Conservation (phyloP, 2,113 vertebrate genomes). For the Sander lucioperca region DNA sequence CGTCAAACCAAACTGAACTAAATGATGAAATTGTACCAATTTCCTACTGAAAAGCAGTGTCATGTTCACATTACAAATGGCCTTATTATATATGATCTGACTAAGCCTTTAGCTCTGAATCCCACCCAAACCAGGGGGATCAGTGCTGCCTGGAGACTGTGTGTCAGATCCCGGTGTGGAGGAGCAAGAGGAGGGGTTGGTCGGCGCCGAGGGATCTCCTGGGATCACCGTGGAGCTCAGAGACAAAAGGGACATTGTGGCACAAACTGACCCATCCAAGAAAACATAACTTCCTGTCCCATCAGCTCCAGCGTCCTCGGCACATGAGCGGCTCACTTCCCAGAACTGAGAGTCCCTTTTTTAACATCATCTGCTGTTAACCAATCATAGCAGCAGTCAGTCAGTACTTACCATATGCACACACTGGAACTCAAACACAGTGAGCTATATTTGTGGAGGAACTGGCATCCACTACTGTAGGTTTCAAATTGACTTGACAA, state of each 20-base stretch:
- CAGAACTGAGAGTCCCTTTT: conserved; percentile 54
- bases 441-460: not conserved
- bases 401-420: conserved; percentile 2
- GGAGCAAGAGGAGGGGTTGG: conserved; percentile 12
- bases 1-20: not conserved
- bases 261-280: conserved; percentile 66
- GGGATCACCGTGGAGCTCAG: conserved; percentile 58
- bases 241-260: conserved; percentile 79
- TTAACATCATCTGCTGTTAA: conserved; percentile 44
- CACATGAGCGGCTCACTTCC: conserved; percentile 61
- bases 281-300: conserved; percentile 74
- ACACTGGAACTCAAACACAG: not conserved
- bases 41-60: conserved; percentile 24
- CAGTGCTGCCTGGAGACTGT: conserved; percentile 58
- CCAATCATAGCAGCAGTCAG: conserved; percentile 30
- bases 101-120: conserved; percentile 45
- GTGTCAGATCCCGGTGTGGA: conserved; percentile 61
- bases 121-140: conserved; percentile 49
- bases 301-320: conserved; percentile 67
- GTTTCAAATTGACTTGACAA: conserved; percentile 7
- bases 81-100: conserved; percentile 60
- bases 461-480: not conserved
- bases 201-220: conserved; percentile 54
- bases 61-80: conserved; percentile 39
- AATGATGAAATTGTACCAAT: not conserved